Percentiles rank a stretch among this genome's conserved stretches.
These are phyloP conservation scores for Hydrolagus affinis DNA, from an alignment of 2,113 vertebrate species.

Conservation along the genomic window DNA sequence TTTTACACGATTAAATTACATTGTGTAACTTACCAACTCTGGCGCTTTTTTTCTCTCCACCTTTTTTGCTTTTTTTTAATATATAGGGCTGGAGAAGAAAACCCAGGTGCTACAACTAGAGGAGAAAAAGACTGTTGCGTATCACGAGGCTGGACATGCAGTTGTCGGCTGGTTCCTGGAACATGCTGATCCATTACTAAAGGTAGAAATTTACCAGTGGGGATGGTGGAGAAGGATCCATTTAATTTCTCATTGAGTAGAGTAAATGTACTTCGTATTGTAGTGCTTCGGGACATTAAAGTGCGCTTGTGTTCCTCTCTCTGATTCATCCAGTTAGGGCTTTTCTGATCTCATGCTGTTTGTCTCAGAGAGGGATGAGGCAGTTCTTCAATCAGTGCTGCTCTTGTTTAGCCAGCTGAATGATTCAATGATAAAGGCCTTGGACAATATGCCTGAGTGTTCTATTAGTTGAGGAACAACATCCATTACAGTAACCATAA, in stretches of 20 bases:
- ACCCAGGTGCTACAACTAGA: slow-evolving; percentile 51
- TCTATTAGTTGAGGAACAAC: too few relatives aligned
- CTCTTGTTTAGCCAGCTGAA: too few relatives aligned
- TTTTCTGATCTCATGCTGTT: neutral
- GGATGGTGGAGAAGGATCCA: neutral
- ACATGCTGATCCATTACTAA: slow-evolving; percentile 50
- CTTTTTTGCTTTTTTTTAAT: neutral
- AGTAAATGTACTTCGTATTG: neutral
- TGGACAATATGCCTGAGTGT: too few relatives aligned
- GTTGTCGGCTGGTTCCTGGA: slow-evolving; percentile 55
- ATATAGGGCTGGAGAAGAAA: slow-evolving; percentile 56
- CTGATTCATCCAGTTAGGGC: neutral
- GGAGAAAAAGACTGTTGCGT: slow-evolving; percentile 50
- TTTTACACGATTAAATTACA: neutral
- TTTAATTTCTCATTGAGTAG: neutral
- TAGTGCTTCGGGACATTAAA: neutral
- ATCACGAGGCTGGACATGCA: slow-evolving; percentile 51
- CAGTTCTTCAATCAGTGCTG: too few relatives aligned
- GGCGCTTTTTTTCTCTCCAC: neutral
- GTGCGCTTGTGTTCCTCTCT: neutral
- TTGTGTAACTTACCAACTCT: neutral
- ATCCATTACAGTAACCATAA: too few relatives aligned
- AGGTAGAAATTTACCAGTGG: slow-evolving; percentile 39
- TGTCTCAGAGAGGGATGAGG: neutral
- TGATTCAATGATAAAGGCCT: too few relatives aligned